These are phyloP conservation scores for Pomacea canaliculata DNA, from an alignment of 2,888 invertebrate genomes.

Conservation along the genomic window DNA sequence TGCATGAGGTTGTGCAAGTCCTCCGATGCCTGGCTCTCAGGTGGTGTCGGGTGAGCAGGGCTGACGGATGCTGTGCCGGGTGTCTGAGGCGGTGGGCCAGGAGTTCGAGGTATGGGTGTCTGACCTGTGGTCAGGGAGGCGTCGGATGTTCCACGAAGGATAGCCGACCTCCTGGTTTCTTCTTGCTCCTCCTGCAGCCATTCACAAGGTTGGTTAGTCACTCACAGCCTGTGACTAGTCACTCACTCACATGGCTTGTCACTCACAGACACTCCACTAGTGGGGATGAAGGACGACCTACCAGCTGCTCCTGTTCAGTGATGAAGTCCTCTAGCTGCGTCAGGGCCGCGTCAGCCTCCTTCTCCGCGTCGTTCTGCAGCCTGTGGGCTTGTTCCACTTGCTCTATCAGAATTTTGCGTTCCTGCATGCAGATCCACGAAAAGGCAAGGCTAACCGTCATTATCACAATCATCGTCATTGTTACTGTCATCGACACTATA, in stretches of 20 bases:
- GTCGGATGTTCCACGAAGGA: not conserved
- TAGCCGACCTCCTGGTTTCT: conserved; percentile 6
- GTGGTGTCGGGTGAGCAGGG: conserved; percentile 19
- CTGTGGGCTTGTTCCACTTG: conserved; percentile 64
- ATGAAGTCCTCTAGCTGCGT: conserved; percentile 67
- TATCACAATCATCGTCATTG: conserved; percentile 8
- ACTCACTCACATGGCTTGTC: no score
- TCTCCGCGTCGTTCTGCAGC: conserved; percentile 65
- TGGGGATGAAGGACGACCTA: conserved; percentile 28
- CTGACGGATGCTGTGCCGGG: conserved; percentile 25
- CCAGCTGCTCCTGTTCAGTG: conserved; percentile 66
- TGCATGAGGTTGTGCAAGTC: conserved; percentile 57
- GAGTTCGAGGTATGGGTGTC: not conserved
- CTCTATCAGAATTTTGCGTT: conserved; percentile 61
- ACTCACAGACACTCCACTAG: no score
- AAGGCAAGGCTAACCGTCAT: not conserved
- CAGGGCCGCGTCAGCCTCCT: conserved; percentile 67
- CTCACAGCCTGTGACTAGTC: no score
- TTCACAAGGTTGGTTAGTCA: not conserved
- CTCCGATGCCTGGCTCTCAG: conserved; percentile 37
- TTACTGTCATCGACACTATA: not conserved
- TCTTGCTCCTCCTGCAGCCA: conserved; percentile 19
- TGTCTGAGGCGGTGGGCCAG: not conserved
- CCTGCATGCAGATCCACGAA: conserved; percentile 45
- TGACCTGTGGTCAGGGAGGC: conserved; percentile 1